phyloP scores from a whole-genome alignment of 2,113 vertebrate species.

The Pteronura brasiliensis region DNA sequence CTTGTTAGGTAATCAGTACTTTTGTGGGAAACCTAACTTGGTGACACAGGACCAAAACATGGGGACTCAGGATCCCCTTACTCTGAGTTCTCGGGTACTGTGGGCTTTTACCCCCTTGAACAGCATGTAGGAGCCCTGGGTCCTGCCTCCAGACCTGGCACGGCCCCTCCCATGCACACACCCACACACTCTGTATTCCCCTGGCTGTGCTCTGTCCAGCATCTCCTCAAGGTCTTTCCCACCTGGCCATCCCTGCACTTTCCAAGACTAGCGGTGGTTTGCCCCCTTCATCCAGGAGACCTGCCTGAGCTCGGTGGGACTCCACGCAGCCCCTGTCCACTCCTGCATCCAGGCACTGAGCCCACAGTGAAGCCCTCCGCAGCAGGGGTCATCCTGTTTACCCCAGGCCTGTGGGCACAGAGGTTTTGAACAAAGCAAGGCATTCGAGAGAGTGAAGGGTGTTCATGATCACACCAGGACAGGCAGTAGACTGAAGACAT shows the following conservation, averaged over 20 bases:
- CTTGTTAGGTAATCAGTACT: neutral
- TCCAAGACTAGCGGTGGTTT: no score
- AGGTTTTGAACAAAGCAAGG: no score
- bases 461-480: accelerated
- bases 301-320: accelerated
- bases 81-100: no score
- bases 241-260: accelerated
- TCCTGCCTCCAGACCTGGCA: accelerated
- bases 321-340: accelerated
- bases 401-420: accelerated
- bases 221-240: accelerated
- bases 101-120: accelerated
- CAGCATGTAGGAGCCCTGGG: accelerated
- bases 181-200: neutral
- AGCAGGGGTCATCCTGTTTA: accelerated
- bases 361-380: accelerated
- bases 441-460: no score
- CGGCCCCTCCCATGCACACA: accelerated
- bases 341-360: accelerated
- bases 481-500: accelerated
- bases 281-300: neutral
- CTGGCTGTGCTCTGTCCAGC: accelerated
- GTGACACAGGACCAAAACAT: neutral
- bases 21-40: neutral
- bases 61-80: no score